phyloP scores from a whole-genome alignment of 1,140 invertebrate species.

The Oncopeltus fasciatus region DNA sequence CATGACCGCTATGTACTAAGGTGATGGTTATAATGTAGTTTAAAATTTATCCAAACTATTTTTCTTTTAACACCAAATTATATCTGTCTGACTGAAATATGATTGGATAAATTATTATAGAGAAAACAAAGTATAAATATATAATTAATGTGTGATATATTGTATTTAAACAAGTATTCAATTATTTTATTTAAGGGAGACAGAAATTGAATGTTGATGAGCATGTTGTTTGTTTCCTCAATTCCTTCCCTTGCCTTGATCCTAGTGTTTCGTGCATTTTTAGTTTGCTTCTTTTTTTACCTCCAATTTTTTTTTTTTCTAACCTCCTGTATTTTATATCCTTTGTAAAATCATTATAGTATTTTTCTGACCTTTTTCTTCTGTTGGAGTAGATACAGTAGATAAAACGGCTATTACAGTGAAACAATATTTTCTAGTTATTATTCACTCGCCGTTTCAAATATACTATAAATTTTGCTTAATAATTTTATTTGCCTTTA shows the following conservation, averaged over 20 bases:
- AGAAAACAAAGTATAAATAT: neutral
- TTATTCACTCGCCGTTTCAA: too few species aligned
- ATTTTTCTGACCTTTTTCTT: too few species aligned
- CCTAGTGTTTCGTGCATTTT: conserved; percentile 25
- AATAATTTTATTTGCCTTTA: too few species aligned
- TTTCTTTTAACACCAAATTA: conserved; percentile 8
- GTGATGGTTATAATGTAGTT: neutral
- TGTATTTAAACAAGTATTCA: neutral
- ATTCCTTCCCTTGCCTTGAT: conserved; percentile 20
- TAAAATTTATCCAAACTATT: conserved; percentile 9
- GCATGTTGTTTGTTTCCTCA: conserved; percentile 20
- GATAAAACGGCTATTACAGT: too few species aligned
- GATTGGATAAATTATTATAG: neutral
- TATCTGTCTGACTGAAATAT: conserved; percentile 12
- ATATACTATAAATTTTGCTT: too few species aligned
- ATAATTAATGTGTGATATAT: neutral
- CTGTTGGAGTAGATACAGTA: too few species aligned
- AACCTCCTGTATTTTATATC: too few species aligned
- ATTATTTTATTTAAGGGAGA: neutral
- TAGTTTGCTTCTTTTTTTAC: conserved; percentile 23
- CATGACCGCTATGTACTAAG: conserved; percentile 1
- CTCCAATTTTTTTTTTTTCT: conserved; percentile 1
- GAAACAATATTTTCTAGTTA: too few species aligned
- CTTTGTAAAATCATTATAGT: too few species aligned
- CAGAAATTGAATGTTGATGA: neutral